Base-by-base conservation (phyloP, 2,113 vertebrate genomes). In the Muntiacus reevesi region DNA sequence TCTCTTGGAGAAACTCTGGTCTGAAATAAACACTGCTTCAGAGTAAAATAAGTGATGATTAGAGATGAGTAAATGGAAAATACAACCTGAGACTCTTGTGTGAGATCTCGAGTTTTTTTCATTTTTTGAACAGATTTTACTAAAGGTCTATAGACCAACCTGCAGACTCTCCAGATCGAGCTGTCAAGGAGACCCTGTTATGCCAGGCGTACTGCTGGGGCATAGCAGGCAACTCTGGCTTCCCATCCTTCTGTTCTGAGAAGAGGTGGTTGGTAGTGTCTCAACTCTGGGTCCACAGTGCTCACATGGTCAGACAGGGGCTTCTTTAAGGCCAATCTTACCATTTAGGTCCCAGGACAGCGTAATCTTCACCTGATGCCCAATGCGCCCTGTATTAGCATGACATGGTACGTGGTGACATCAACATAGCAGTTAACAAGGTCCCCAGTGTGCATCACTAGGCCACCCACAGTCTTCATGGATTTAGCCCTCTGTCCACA, bases 361-460 rank as follows among this genome's bases (percentile, higher is more conserved):
- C 36, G 7, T 59, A 27, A 43, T 43, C 55, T 99, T 99, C 88
- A 99, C 99, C 98, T 99, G 98, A 99, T 99, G 67, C 99, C 99
- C 97, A 99, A 98, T 52, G 99, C 99, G 98, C 99, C 99, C 98
- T 99, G 99, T 97, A 99, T 99, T 54, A 99, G 99, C 36, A 99
- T 99, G 78, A 99, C 99, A 10, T 99, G 99, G 92, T 99, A 99
- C 97, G 99, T 99, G 0, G 99, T 99, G 6, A 99, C 99, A 98
- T 99, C 99, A 0, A 99, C 99, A 0, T 99, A 99, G 99, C 99
- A 99, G 98, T 99, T 99, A 96, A 99, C 99, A 0, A 99, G 99
- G 98, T 99, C 99, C 95, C 99, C 99, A 0, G 99, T 99, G 99
- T 99, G 99, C 99, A 99, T 99, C 99, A 99, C 99, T 98, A 99